Base-by-base conservation (phyloP, 1,140 invertebrate species). In the Lordiphosa collinella region DNA sequence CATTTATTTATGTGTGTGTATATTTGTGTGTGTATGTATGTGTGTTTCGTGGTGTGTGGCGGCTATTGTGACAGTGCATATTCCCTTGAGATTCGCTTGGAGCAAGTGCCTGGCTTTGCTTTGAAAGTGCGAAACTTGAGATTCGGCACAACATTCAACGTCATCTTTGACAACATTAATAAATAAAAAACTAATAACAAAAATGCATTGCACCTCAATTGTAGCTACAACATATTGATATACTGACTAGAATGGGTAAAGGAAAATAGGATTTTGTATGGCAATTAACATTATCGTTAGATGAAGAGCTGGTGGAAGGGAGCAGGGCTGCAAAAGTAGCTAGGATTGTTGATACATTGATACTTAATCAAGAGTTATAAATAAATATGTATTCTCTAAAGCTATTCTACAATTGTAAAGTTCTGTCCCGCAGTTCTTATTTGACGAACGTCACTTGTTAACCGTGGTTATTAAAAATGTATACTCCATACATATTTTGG, bases 101-200 rank as follows among this genome's bases (percentile, higher is more conserved):
- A 79, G 74, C 64, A 74, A 69, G 56, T 64, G 70, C 53, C 54
- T 66, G 41, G 50, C 46, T 61, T 70, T 49, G 61, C 57, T 47
- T 49, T 52, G 65, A 57, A 36, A 55, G 74, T 79, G 75, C 76
- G 76, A 80, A 80, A 75, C 51, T 67, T 80, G 76, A 80, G 70
- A 82, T 80, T 84, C 78, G 58, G 41, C 76, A 76, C 78, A 52
- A 71, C 65, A 67, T 60, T 58, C 62, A 66, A 29, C 40, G 66
- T 66, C 52, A 66, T 41, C 18, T 4, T 43, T 2, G 10, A 8
- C 36, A 31, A 12, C 29, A 49, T 49, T 18, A 35, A 43, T 71
- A 56, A 71, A 84, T 80, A 80, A 80, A 80, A 76, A 80, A 80
- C 76, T 80, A 80, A 80, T 80, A 80, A 80, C 76, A 80, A 80